Evolutionary conservation across 1,140 invertebrate genomes (phyloP).

Genomic region (Samia ricini): DNA sequence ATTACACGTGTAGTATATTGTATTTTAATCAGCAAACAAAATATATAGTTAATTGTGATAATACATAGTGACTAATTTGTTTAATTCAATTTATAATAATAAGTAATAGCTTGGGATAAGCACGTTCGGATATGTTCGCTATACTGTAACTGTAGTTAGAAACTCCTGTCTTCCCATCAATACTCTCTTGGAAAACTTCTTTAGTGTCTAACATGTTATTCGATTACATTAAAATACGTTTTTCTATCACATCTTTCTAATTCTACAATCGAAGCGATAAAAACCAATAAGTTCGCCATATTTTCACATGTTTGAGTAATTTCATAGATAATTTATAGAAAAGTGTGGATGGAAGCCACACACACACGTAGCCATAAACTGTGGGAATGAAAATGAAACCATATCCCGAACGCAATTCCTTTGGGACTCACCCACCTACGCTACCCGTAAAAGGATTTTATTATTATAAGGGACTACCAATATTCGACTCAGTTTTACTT

Average conservation of each 20-base stretch:
- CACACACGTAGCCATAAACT: background rate
- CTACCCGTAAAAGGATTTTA: conserved; percentile 4
- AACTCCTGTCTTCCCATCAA: no score
- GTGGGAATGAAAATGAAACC: conserved; percentile 9
- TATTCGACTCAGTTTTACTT: conserved; percentile 1
- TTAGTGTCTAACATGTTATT: no score
- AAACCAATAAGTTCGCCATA: background rate
- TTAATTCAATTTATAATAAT: no score
- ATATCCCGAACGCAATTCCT: conserved; percentile 3
- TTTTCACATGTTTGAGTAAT: background rate
- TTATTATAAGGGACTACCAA: conserved; percentile 6
- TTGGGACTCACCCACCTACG: background rate
- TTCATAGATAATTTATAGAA: background rate
- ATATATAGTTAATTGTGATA: no score
- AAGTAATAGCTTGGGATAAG: no score
- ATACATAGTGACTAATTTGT: no score
- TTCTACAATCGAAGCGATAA: background rate
- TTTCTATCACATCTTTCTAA: background rate
- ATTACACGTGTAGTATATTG: no score
- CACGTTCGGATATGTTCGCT: no score
- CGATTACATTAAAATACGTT: no score
- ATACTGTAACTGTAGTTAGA: no score
- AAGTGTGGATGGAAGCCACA: conserved; percentile 2
- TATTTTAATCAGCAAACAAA: no score
- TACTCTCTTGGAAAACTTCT: no score